Percentiles rank a stretch among this genome's conserved stretches.
Evolutionary conservation across 2,797 vertebrate species (phyloP).

Genomic region (Lates japonicus): DNA sequence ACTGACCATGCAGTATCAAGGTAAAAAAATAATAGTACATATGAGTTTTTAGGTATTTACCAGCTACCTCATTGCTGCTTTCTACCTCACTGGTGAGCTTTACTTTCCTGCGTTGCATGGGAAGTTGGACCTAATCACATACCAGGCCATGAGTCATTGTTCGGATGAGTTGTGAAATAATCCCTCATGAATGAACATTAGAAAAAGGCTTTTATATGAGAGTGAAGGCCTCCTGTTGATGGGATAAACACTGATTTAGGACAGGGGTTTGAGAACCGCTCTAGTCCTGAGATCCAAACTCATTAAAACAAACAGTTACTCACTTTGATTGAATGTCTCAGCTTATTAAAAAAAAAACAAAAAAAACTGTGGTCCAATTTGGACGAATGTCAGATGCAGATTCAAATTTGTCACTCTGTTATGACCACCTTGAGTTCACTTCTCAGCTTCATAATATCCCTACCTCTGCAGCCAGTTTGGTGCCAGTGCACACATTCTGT

Average conservation of each 20-base stretch:
- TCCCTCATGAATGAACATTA: conserved; percentile 74
- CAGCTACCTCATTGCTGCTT: neutral
- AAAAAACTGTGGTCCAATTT: neutral
- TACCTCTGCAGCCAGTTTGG: no score
- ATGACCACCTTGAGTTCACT: neutral
- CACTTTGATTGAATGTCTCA: conserved; percentile 22
- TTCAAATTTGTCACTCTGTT: neutral
- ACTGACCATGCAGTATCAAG: neutral
- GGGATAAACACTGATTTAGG: conserved; percentile 64
- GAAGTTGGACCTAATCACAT: conserved; percentile 69
- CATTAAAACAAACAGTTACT: conserved; percentile 43
- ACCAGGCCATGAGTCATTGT: conserved; percentile 76
- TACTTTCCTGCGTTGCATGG: conserved; percentile 22
- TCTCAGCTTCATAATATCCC: neutral
- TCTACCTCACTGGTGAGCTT: conserved; percentile 18
- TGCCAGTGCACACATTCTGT: neutral
- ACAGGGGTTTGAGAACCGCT: conserved; percentile 32
- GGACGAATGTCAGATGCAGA: neutral
- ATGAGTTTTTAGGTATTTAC: conserved; percentile 10
- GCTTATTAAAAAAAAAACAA: neutral
- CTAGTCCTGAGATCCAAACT: conserved; percentile 30
- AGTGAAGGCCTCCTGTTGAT: conserved; percentile 43
- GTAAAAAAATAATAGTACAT: neutral
- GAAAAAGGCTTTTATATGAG: conserved; percentile 67
- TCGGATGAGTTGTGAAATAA: conserved; percentile 80